A percentile compares a stretch with the other conserved stretches of the same genome.
Conservation (phyloP, 2,113 vertebrate genomes). For the Pipa parva region DNA sequence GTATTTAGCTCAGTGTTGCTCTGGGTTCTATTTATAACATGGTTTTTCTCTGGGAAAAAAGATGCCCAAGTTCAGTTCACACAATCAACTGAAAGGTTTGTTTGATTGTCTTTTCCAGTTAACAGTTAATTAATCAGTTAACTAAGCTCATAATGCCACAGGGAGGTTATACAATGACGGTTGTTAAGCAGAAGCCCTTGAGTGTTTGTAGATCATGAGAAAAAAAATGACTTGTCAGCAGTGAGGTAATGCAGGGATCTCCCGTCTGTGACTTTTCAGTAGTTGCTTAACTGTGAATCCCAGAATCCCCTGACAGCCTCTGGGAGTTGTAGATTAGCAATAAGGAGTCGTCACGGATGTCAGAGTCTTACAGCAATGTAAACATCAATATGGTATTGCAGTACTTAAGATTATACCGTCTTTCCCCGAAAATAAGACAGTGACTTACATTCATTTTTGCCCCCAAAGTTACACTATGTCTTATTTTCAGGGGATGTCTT, state of each 20-base stretch:
- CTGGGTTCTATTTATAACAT: neutral
- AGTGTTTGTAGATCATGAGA: neutral
- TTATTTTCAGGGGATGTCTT: too few relatives aligned
- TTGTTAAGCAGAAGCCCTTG: neutral
- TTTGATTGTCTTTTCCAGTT: neutral
- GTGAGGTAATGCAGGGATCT: neutral
- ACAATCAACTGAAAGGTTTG: neutral
- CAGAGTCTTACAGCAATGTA: neutral
- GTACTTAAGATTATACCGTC: neutral
- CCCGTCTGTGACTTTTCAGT: neutral
- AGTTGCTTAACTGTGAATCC: neutral
- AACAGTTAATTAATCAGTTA: neutral
- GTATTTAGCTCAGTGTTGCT: neutral
- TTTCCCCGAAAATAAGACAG: too few relatives aligned
- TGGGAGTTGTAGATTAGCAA: neutral
- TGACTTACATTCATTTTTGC: too few relatives aligned
- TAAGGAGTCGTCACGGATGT: neutral
- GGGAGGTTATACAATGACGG: neutral
- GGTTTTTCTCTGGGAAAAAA: neutral
- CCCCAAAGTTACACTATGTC: too few relatives aligned
- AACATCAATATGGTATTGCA: neutral
- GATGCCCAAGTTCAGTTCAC: neutral
- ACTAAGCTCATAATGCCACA: neutral
- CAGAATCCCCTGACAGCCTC: neutral
- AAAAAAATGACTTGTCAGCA: neutral